A percentile compares a stretch with the other conserved stretches of the same genome.
Evolutionary conservation across 2,888 invertebrate species (phyloP).

Genomic region (Aleiodes leptofemur): DNA sequence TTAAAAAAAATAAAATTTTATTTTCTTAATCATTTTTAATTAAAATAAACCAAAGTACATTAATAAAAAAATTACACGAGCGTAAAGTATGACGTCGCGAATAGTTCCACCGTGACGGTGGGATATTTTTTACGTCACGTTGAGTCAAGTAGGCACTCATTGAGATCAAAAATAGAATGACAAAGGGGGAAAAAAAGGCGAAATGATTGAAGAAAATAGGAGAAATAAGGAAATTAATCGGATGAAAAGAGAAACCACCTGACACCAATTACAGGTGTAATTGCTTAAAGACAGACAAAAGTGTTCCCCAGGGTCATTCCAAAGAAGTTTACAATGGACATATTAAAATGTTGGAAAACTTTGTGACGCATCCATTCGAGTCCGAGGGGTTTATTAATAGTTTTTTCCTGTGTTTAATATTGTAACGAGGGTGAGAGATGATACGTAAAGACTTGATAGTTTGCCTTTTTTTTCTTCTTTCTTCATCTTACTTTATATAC

Average conservation of each 20-base stretch:
- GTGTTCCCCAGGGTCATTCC: conserved; percentile 40
- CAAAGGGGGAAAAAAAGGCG: not conserved
- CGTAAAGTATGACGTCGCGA: not conserved
- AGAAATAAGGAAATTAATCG: not conserved
- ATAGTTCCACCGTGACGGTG: not conserved
- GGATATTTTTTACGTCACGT: not conserved
- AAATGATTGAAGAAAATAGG: not conserved
- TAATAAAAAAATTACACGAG: not conserved
- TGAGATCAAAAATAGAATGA: not conserved
- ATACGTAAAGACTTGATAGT: conserved; percentile 33
- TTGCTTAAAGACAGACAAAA: not conserved
- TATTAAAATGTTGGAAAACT: conserved; percentile 32
- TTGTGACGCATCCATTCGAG: conserved; percentile 43
- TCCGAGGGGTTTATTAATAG: conserved; percentile 36
- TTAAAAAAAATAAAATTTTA: too few relatives aligned
- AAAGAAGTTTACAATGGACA: conserved; percentile 51
- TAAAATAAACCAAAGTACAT: not conserved
- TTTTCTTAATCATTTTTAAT: not conserved
- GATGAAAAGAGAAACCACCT: not conserved
- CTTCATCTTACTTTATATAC: conserved; percentile 13
- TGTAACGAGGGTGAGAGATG: conserved; percentile 46
- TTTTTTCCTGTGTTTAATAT: conserved; percentile 46
- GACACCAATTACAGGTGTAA: not conserved
- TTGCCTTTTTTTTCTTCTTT: conserved; percentile 33
- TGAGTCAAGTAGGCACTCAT: conserved; percentile 5